Evolutionary conservation across 2,888 invertebrate species (phyloP).

Genomic region (Oscheius sp.): DNA sequence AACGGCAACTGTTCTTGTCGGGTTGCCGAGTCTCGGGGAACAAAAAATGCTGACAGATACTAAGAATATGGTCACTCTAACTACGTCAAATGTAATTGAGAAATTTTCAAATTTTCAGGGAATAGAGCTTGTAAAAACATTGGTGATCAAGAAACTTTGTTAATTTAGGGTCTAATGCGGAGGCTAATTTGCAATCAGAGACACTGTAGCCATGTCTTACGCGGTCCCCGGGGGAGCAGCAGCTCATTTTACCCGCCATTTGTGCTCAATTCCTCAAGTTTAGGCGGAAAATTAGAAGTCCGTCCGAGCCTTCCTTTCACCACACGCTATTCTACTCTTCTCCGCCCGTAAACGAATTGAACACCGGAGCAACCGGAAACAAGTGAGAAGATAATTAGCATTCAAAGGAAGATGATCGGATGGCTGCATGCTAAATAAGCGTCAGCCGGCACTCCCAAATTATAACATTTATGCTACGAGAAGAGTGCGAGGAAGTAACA

Average conservation of each 20-base stretch:
- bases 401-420: slow-evolving; percentile 22
- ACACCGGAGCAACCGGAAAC: slow-evolving; percentile 31
- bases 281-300: slow-evolving; percentile 38
- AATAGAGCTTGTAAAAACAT: neutral
- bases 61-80: neutral
- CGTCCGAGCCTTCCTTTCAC: slow-evolving; percentile 11
- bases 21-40: neutral
- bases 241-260: slow-evolving; percentile 38
- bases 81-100: no score
- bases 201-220: slow-evolving; percentile 2
- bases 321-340: slow-evolving; percentile 13
- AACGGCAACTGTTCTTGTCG: slow-evolving; percentile 30
- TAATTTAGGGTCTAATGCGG: no score
- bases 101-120: no score
- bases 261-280: slow-evolving; percentile 44
- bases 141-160: neutral
- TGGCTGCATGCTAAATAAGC: slow-evolving; percentile 17
- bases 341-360: slow-evolving; percentile 35
- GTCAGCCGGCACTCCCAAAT: neutral
- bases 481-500: neutral
- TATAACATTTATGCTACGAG: no score
- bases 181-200: slow-evolving; percentile 34
- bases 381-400: slow-evolving; percentile 47
- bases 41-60: neutral
- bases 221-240: slow-evolving; percentile 6